Base-by-base conservation (phyloP, 2,113 vertebrate genomes). In the Crotalus tigris region DNA sequence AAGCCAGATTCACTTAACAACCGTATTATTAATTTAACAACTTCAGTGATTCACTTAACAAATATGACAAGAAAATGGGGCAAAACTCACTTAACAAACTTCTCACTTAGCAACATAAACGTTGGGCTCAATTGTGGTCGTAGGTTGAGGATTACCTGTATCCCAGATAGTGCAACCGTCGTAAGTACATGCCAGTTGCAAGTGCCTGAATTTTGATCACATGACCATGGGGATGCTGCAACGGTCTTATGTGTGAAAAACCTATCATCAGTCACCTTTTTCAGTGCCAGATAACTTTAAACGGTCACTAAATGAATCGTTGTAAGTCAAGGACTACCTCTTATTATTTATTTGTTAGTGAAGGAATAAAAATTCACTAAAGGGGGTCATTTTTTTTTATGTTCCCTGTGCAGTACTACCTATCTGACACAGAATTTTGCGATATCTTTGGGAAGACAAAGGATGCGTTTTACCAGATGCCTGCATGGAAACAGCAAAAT, bases 401-500 rank as follows among this genome's bases (percentile, higher is more conserved):
- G 5, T 69, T 96, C 58, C 90, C 12, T 0, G 92, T 88, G 92
- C 96, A 99, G 99, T 97, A 96, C 92, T 98, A 98, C 93, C 96
- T 99, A 93, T 98, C 98, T 0, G 98, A 99, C 39, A 94, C 92
- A 0, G 98, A 99, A 85, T 99, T 99, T 93, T 96, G 98, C 0
- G 97, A 96, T 11, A 97, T 99, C 95, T 98, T 99, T 0, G 98
- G 98, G 51, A 98, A 98, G 75, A 97, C 95, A 91, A 98, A 98
- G 88, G 12, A 97, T 0, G 98, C 99, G 88, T 99, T 99, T 96
- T 97, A 96, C 93, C 97, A 98, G 58, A 96, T 98, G 97, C 98
- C 99, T n/a, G 97, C 96, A 94, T 99, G 99, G 99, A 98, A 98
- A 90, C 99, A 99, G 96, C 98, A 96, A 61, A 98, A 98, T 0